Conservation (phyloP, 1,140 invertebrate species). For the Drosophila paulistorum region DNA sequence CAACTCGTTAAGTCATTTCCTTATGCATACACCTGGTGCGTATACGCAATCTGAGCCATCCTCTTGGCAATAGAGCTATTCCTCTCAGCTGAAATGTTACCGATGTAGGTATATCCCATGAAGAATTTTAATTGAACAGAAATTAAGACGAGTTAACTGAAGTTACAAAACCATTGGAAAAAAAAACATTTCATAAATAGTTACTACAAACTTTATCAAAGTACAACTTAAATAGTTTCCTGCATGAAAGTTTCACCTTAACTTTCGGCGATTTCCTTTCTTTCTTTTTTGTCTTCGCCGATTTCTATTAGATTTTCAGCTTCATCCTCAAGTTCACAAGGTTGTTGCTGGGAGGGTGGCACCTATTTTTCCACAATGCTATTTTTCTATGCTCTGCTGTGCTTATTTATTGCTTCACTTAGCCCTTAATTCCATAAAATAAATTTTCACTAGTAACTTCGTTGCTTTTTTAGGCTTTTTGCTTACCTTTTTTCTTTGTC, state of each 20-base stretch:
- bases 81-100: no score
- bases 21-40: conserved; percentile 16
- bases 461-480: conserved; percentile 1
- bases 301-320: conserved; percentile 21
- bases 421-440: conserved; percentile 36
- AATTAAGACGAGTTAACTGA: background rate
- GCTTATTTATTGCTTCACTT: conserved; percentile 43
- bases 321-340: background rate
- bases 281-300: background rate
- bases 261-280: background rate
- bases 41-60: conserved; percentile 8
- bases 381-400: background rate
- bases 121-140: background rate
- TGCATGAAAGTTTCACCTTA: background rate
- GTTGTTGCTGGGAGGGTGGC: background rate
- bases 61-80: background rate
- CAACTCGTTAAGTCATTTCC: conserved; percentile 19
- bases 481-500: conserved; percentile 15
- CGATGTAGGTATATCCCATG: no score
- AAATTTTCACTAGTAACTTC: conserved; percentile 10
- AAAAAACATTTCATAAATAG: background rate
- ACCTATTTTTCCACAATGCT: conserved; percentile 5
- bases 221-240: background rate
- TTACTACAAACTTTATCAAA: background rate
- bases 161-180: no score